A percentile compares a stretch with the other conserved stretches of the same genome.
phyloP scores from a whole-genome alignment of 2,888 invertebrate species.

The Sisyra nigra region DNA sequence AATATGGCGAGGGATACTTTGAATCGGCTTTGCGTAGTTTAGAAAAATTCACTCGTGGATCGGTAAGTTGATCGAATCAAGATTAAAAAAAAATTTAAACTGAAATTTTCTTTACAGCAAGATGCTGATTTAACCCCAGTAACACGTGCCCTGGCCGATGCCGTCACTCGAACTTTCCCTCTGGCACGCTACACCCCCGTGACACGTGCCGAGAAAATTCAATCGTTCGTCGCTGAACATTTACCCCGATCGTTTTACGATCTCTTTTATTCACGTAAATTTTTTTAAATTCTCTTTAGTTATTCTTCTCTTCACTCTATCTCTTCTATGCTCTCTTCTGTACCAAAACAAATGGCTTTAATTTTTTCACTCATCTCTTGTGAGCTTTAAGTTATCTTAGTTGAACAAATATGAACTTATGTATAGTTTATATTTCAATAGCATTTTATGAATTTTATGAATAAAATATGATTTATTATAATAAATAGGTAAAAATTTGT shows the following conservation, averaged over 20 bases:
- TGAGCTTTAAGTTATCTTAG: too few species aligned
- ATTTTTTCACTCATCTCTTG: too few species aligned
- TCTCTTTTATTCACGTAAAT: constrained; percentile 40
- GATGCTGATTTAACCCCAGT: constrained; percentile 63
- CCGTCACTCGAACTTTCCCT: constrained; percentile 67
- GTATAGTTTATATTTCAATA: too few species aligned
- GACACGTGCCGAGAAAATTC: constrained; percentile 59
- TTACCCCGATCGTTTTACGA: constrained; percentile 68
- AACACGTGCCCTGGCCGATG: constrained; percentile 57
- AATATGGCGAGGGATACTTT: constrained; percentile 72
- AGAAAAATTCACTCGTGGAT: constrained; percentile 60
- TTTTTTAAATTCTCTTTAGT: neutral
- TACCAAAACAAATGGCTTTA: too few species aligned
- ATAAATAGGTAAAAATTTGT: too few species aligned
- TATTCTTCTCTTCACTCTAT: too few species aligned
- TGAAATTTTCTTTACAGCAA: constrained; percentile 30
- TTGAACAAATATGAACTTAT: too few species aligned
- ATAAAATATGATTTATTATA: too few species aligned
- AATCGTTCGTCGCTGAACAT: constrained; percentile 66
- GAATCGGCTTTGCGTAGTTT: constrained; percentile 63
- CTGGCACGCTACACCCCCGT: constrained; percentile 72
- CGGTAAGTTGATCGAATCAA: constrained; percentile 30
- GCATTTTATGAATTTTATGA: too few species aligned
- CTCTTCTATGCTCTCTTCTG: too few species aligned
- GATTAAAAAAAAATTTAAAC: too few species aligned